Percentiles rank a stretch among this genome's conserved stretches.
Conservation (phyloP, 2,113 vertebrate species). For the Pavo muticus region DNA sequence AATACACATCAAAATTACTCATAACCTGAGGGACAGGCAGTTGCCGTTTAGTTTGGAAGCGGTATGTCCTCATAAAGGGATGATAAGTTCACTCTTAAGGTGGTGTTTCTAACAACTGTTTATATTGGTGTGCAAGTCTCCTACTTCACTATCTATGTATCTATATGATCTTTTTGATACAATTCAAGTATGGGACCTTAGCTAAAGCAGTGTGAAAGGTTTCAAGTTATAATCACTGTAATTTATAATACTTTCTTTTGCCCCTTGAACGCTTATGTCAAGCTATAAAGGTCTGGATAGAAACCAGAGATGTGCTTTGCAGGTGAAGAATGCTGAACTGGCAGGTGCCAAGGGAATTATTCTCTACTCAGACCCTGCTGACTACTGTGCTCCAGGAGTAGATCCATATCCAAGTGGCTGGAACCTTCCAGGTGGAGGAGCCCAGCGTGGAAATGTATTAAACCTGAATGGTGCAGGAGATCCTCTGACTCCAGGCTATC, state of each 20-base stretch:
- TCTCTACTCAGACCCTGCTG: constrained; percentile 94
- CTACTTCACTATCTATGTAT: background rate
- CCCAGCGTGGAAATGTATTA: constrained; percentile 92
- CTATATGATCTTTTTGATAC: background rate
- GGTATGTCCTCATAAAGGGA: background rate
- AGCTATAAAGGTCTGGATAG: background rate
- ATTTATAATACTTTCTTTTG: background rate
- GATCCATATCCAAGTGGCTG: constrained; percentile 91
- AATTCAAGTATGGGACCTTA: background rate
- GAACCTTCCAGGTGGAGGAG: constrained; percentile 92
- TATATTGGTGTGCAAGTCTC: background rate
- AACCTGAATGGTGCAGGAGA: constrained; percentile 95
- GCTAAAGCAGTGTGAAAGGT: background rate
- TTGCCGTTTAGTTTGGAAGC: background rate
- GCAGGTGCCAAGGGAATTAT: constrained; percentile 91
- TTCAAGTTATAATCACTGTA: background rate
- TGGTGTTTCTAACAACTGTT: background rate
- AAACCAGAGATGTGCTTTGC: constrained; percentile 18
- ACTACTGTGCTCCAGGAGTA: constrained; percentile 88
- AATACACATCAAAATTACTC: background rate
- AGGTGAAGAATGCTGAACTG: constrained; percentile 93
- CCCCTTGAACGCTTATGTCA: background rate
- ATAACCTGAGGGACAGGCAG: background rate
- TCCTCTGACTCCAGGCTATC: constrained; percentile 95
- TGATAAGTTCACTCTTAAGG: background rate